These are phyloP conservation scores for Nesoenas mayeri DNA, from an alignment of 2,113 vertebrate species.

Conservation along the genomic window DNA sequence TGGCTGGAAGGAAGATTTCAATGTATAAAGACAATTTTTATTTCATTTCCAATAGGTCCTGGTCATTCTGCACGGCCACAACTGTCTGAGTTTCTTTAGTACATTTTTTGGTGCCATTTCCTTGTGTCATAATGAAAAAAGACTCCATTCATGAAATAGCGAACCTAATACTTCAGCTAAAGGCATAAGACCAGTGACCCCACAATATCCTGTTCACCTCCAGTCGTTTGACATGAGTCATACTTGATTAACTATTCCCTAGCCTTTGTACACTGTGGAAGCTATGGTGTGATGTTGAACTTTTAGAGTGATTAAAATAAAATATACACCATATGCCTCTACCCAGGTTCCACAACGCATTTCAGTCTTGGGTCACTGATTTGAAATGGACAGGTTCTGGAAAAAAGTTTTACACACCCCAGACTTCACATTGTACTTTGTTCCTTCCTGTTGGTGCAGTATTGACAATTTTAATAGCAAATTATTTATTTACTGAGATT, in stretches of 20 bases:
- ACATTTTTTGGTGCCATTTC: background rate
- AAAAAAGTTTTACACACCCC: background rate
- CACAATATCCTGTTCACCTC: slow-evolving; percentile 26
- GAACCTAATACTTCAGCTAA: background rate
- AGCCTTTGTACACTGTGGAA: background rate
- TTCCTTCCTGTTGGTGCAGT: background rate
- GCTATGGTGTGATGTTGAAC: background rate
- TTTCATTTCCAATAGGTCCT: background rate
- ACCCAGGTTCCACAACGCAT: background rate
- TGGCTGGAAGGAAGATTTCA: background rate
- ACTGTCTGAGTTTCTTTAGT: background rate
- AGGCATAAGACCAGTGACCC: background rate
- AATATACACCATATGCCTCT: background rate
- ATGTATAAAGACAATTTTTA: background rate
- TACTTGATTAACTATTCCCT: background rate
- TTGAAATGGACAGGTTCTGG: background rate
- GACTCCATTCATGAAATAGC: background rate
- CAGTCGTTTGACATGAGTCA: slow-evolving; percentile 1
- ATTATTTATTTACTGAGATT: background rate
- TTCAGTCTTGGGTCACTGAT: slow-evolving; percentile 4
- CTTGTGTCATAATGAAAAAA: background rate
- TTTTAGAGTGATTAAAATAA: slow-evolving; percentile 25
- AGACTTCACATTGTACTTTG: background rate
- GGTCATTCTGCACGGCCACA: background rate
- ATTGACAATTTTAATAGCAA: background rate